These are phyloP conservation scores for Acanthochromis polyacanthus DNA, from an alignment of 2,113 vertebrate genomes.

Conservation along the genomic window DNA sequence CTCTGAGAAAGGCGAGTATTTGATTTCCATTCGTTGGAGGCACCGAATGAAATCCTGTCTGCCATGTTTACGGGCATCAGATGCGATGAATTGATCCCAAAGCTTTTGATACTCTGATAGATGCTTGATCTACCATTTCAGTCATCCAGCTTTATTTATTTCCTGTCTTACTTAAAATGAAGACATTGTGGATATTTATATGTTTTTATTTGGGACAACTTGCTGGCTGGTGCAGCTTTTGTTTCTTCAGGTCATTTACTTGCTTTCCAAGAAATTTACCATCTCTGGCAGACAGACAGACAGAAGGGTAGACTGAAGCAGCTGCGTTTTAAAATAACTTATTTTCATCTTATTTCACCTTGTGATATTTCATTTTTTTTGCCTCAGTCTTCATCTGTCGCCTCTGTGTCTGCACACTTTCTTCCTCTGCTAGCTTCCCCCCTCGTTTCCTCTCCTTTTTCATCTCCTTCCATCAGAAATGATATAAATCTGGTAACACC, in stretches of 20 bases:
- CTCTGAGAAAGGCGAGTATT: too few species aligned
- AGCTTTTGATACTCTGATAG: constrained; percentile 2
- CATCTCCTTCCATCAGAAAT: background rate
- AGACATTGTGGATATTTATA: background rate
- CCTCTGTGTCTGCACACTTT: background rate
- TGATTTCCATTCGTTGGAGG: background rate
- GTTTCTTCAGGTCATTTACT: background rate
- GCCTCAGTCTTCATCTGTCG: background rate
- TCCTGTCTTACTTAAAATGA: background rate
- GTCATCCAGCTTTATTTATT: background rate
- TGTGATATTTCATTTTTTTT: background rate
- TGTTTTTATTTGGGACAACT: background rate
- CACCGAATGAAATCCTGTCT: constrained; percentile 22
- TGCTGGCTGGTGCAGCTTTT: background rate
- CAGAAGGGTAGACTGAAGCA: background rate
- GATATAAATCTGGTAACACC: constrained; percentile 3
- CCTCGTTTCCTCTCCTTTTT: too few species aligned
- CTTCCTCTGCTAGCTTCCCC: background rate
- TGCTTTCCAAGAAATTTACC: background rate
- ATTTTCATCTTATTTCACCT: background rate
- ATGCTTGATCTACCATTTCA: background rate
- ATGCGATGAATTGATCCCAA: background rate
- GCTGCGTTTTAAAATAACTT: background rate
- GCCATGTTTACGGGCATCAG: constrained; percentile 2
- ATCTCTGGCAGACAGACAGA: background rate